Evolutionary conservation across 2,797 vertebrate genomes (phyloP), one percentile per base, ranked within the genome.

Genomic region (Phaenicophaeus curvirostris): DNA sequence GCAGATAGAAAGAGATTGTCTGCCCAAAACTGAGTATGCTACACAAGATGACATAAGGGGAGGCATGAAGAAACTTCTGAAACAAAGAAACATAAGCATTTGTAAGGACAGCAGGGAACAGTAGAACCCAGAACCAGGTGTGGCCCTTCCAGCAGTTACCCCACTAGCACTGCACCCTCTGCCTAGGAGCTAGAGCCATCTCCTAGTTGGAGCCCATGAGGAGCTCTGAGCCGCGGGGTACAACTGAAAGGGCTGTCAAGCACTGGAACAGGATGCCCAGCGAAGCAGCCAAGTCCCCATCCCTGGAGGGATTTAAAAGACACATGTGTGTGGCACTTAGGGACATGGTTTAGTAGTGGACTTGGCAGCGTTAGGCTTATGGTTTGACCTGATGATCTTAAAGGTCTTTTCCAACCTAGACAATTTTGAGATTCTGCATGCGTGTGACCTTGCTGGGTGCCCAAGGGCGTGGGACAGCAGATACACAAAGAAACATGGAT

Each of bases 221-320:
- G 0, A 76, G 20, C 59, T 31, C 37, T 18, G 21, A 53, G 51
- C 24, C 6, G 3, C 1, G 1, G 27, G 14, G 8, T 15, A 44
- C 15, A 44, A 18, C 42, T 16, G 18, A 44, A 44, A 44, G 42
- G 42, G 42, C 18, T 44, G 16, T 44, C 42, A 44, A 44, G 42
- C 42, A 44, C 42, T 44, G 42, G 42, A 44, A 44, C 42, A 44
- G 42, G 42, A 18, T 44, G 42, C 18, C 42, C 42, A 44, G 42
- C 15, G 16, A 44, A 44, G 42, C 18, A 18, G 42, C 42, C 16
- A 18, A 44, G 42, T 18, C 42, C 14, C 42, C 42, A 44, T 44
- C 42, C 42, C 42, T 18, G 18, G 42, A 14, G 15, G 42, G 42
- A 16, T 44, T 44, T 15, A 15, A 44, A 44, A 44, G 42, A 44